These are phyloP conservation scores for Lepilemur septentrionalis DNA, from an alignment of 2,797 vertebrate genomes.

Conservation along the genomic window DNA sequence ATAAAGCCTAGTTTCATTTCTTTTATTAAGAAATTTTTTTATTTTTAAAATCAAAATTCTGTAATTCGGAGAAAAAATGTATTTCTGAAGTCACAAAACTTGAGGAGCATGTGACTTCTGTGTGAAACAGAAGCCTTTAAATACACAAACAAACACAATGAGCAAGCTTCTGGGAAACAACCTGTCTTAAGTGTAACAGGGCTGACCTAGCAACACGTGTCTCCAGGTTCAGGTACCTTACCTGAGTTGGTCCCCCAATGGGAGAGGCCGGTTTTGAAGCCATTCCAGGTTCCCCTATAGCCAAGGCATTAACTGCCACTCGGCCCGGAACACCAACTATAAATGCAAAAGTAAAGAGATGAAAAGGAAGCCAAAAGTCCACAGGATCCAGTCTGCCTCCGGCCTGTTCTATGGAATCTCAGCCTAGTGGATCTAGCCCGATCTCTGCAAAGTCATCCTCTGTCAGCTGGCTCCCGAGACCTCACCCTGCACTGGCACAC, in stretches of 20 bases:
- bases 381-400: background rate
- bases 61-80: background rate
- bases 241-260: conserved; percentile 66
- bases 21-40: background rate
- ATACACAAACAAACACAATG: too few species aligned
- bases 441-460: fast-evolving
- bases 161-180: background rate
- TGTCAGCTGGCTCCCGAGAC: background rate
- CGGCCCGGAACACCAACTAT: conserved; percentile 70
- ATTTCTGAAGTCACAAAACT: background rate
- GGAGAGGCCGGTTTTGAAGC: conserved; percentile 66
- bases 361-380: background rate
- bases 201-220: background rate
- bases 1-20: background rate
- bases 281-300: conserved; percentile 67
- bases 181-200: background rate
- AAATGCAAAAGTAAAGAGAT: conserved; percentile 5
- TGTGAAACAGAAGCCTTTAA: background rate
- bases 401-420: background rate
- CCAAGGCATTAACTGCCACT: conserved; percentile 56
- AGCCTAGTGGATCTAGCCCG: background rate
- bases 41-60: background rate
- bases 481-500: background rate
- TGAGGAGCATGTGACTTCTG: background rate
- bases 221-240: background rate